Evolutionary conservation across 2,797 vertebrate genomes (phyloP).

Genomic region (Lacerta agilis): DNA sequence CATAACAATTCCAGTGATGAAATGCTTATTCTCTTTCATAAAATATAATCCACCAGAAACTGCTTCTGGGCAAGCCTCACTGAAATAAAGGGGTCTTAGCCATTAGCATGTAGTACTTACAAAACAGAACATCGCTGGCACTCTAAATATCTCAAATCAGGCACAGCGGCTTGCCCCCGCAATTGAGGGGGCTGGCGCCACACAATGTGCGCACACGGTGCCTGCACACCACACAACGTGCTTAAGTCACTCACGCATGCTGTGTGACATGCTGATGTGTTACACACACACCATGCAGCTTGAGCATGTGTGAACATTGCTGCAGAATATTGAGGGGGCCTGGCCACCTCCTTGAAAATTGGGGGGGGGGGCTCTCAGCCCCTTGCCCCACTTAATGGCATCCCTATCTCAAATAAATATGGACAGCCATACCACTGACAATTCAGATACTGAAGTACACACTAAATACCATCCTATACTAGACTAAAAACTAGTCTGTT

Average conservation of each 20-base stretch:
- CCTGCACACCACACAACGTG: no score
- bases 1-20: conserved; percentile 44
- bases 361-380: no score
- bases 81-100: not conserved
- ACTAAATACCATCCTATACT: not conserved
- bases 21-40: not conserved
- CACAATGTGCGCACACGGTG: no score
- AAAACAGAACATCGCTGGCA: not conserved
- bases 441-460: not conserved
- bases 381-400: no score
- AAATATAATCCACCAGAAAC: not conserved
- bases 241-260: no score
- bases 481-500: not conserved
- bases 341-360: no score
- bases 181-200: no score
- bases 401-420: not conserved
- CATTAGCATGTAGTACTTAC: not conserved
- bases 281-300: no score
- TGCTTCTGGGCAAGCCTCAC: not conserved
- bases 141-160: not conserved
- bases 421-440: not conserved
- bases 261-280: no score
- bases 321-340: no score
- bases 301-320: no score
- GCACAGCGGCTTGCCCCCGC: no score